Base-by-base conservation (phyloP, 2,797 vertebrate genomes). In the Meda fulgida region DNA sequence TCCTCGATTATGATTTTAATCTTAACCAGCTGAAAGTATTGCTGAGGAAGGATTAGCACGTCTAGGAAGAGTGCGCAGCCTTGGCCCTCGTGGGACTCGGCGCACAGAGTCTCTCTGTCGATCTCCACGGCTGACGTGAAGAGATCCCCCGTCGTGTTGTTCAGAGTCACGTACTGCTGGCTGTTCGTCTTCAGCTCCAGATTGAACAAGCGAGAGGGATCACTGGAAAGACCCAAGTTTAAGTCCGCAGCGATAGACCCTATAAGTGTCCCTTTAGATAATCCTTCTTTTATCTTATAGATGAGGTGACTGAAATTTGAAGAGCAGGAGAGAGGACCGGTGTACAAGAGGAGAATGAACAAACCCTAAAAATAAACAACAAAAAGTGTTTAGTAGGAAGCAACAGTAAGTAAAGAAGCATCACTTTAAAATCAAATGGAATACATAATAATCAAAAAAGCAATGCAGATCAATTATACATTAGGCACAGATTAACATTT, bases 261-360 rank as follows among this genome's bases (percentile, higher is more conserved):
- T 7, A 99, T 99, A 78, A 98, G 95, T 89, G 96, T 97, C 1
- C 97, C 98, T 0, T 92, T 94, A 0, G 98, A 97, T 91, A 98
- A 96, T 90, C 97, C 98, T 93, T 99, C 98, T 58, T 96, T 98
- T 93, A 99, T 96, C 89, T 96, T 98, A 96, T 99, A 99, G 93
- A 97, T 94, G 88, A 99, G 96, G 95, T 96, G 96, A 91, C 96
- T 97, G 93, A 97, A 97, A 94, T 96, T 97, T 91, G 97, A 96
- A 88, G 97, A 97, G 93, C 97, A 97, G 93, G 92, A 94, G 87
- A 96, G 96, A 86, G 96, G 96, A 94, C 95, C 96, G 91, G 94
- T 92, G 93, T 96, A 96, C 92, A 98, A 94, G 88, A 98, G 90
- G 91, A 97, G 92, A 91, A 96, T 90, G 89, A 92, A 95, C 86